Conservation (phyloP, 2,113 vertebrate genomes). For the Tonatia bakeri region DNA sequence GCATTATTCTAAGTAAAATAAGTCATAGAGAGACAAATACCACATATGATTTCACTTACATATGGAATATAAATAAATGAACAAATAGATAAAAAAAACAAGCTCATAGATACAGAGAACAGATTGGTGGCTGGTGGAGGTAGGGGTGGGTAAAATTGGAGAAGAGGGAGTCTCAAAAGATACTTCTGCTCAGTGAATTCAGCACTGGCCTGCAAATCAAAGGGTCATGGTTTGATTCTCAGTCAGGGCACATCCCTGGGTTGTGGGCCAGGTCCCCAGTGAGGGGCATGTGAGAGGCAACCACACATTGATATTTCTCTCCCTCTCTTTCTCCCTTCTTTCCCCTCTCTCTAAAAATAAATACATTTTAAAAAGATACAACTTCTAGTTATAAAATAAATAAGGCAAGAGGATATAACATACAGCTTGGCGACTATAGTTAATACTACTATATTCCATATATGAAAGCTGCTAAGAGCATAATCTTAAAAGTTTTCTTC, state of each 20-base stretch:
- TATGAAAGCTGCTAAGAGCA: not conserved
- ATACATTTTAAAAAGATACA: not conserved
- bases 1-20: not conserved
- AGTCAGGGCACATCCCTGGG: no score
- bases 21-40: not conserved
- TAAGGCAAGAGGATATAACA: not conserved
- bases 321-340: no score
- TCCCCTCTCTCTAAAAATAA: no score
- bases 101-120: not conserved
- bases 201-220: no score
- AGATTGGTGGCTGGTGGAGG: not conserved
- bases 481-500: not conserved
- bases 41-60: not conserved
- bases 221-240: no score
- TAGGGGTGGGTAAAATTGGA: not conserved
- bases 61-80: not conserved
- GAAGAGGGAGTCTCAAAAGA: not conserved
- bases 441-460: not conserved
- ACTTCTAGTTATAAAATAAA: not conserved
- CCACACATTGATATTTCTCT: no score
- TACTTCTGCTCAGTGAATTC: not conserved
- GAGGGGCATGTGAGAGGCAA: no score
- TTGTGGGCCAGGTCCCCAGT: no score
- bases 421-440: not conserved
- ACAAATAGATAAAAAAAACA: not conserved